Evolutionary conservation across 2,113 vertebrate genomes (phyloP), one percentile per base, ranked within the genome.

Genomic region (Neolamprologus sp.): DNA sequence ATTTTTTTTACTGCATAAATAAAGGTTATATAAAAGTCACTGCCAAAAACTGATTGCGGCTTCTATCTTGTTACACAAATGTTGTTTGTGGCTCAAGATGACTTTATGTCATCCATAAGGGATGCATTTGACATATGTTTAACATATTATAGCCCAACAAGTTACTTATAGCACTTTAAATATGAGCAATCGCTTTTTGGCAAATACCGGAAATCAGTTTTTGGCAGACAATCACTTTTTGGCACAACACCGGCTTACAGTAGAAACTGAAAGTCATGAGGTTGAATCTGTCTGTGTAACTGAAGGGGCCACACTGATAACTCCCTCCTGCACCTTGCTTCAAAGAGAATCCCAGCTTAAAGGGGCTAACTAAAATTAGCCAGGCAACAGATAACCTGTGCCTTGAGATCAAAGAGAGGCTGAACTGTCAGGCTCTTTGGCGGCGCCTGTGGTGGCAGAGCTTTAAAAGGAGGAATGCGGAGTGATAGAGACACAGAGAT

Each of bases 291-390:
- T 78, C 33, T 19, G 17, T 51, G 10, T 55, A 60, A 68, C 51
- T 65, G 68, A 45, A 40, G 47, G 35, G 55, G 37, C 80, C 28
- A n/a, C 33, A 30, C 21, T 53, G 83, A 86, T 80, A 89, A 87
- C 80, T 11, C 79, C 26, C 30, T 57, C 51, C 78, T 89, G 73
- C 65, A 33, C 58, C 83, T 80, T n/a, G 75, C 86, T 93, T 92
- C 86, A 89, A 91, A 93, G 88, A 80, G 84, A 87, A 81, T 58
- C 49, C 2, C 16, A 10, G 82, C 85, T 91, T 86, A 87, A 89
- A 86, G 87, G 73, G 81, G 85, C 78, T 85, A 84, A 80, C 92
- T 95, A 91, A 93, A 95, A 94, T 93, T 92, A 94, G 95, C 90
- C 8, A 6, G 37, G 87, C 57, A 82, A 90, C 78, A 89, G 90